Evolutionary conservation across 2,797 vertebrate species (phyloP).

Genomic region (Rhinoraja longicauda): DNA sequence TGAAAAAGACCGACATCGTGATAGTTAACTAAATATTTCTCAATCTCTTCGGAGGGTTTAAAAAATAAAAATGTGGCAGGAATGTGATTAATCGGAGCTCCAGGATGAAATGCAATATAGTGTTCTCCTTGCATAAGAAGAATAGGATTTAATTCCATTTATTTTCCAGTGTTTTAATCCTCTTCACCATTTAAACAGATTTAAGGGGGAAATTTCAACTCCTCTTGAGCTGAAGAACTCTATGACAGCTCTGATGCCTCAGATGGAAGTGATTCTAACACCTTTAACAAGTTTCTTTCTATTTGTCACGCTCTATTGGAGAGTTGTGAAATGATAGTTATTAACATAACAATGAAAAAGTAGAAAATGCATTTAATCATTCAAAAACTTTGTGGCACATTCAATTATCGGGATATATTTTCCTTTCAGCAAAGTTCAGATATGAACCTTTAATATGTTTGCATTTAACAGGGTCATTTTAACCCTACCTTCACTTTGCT

Average conservation of each 20-base stretch:
- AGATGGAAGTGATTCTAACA: not conserved
- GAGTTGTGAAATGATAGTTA: not conserved
- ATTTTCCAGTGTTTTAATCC: not conserved
- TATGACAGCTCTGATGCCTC: not conserved
- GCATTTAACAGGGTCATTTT: not conserved
- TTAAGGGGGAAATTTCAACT: not conserved
- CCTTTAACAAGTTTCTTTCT: not conserved
- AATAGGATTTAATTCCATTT: not conserved
- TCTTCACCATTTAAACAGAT: not conserved
- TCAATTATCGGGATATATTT: not conserved
- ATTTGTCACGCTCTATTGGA: not conserved
- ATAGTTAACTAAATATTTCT: not conserved
- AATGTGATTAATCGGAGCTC: not conserved
- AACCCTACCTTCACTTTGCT: not conserved
- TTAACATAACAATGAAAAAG: constrained; percentile 2
- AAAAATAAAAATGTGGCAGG: not conserved
- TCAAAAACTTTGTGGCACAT: not conserved
- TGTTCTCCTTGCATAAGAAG: not conserved
- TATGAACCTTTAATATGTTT: not conserved
- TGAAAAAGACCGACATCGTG: not conserved
- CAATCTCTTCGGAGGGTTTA: not conserved
- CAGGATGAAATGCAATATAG: not conserved
- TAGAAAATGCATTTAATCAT: not conserved
- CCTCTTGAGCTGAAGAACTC: not conserved
- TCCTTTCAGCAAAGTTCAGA: not conserved